These are phyloP conservation scores for Falco cherrug DNA, from an alignment of 2,797 vertebrate genomes.

Conservation along the genomic window DNA sequence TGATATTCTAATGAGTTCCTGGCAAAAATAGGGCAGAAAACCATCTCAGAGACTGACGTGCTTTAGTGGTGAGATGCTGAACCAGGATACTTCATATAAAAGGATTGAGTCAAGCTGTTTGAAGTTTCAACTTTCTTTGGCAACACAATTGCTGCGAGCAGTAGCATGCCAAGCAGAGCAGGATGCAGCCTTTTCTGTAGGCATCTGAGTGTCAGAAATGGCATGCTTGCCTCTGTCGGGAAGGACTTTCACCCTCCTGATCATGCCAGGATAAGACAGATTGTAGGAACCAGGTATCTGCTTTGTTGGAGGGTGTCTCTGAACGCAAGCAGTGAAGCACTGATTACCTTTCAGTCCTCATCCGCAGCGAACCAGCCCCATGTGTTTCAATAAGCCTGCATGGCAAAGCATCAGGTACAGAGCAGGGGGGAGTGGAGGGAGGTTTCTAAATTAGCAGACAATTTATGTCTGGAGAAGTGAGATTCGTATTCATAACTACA, in stretches of 20 bases:
- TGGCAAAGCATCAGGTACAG: not conserved
- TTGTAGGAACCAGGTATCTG: not conserved
- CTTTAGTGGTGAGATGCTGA: conserved; percentile 26
- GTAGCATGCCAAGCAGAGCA: not conserved
- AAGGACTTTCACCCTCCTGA: not conserved
- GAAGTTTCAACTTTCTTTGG: conserved; percentile 39
- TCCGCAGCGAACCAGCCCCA: fast-evolving
- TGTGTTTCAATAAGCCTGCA: not conserved
- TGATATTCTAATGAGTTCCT: conserved; percentile 58
- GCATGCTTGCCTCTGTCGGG: not conserved
- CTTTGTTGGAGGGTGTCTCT: not conserved
- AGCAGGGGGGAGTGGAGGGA: not conserved
- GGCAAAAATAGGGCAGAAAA: conserved; percentile 39
- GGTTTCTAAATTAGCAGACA: conserved; percentile 15
- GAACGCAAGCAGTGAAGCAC: not conserved
- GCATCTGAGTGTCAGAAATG: not conserved
- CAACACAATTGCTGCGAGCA: not conserved
- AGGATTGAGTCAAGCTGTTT: conserved; percentile 19
- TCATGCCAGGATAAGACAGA: not conserved
- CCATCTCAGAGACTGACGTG: not conserved
- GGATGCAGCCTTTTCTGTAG: not conserved
- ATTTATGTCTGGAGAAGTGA: conserved; percentile 13
- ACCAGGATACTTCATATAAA: conserved; percentile 16
- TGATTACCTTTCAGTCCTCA: not conserved
- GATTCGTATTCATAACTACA: not conserved